Conservation (phyloP, 1,140 invertebrate species). For the Drosophila pruinosa region DNA sequence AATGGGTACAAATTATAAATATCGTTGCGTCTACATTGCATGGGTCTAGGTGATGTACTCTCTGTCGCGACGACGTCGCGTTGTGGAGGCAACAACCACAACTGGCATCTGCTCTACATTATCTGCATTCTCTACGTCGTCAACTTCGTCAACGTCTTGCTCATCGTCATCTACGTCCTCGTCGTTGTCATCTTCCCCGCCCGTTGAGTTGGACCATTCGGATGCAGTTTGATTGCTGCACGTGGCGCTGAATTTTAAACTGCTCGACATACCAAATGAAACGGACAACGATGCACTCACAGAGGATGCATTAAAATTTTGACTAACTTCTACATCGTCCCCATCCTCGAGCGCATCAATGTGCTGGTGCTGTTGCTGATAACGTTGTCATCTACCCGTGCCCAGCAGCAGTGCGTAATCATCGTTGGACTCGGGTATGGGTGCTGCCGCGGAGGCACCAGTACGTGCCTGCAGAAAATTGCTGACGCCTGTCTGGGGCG, state of each 20-base stretch:
- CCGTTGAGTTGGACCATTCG: slow-evolving; percentile 78
- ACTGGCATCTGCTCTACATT: slow-evolving; percentile 49
- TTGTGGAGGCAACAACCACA: slow-evolving; percentile 57
- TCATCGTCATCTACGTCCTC: slow-evolving; percentile 39
- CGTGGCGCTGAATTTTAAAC: slow-evolving; percentile 71
- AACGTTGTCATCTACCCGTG: slow-evolving; percentile 76
- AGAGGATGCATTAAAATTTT: slow-evolving; percentile 64
- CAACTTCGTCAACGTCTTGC: slow-evolving; percentile 9
- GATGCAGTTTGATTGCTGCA: slow-evolving; percentile 68
- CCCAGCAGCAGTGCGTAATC: slow-evolving; percentile 75
- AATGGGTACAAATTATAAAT: slow-evolving; percentile 18
- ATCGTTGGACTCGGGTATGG: slow-evolving; percentile 75
- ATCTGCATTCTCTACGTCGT: slow-evolving; percentile 18
- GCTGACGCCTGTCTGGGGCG: slow-evolving; percentile 33
- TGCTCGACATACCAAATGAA: slow-evolving; percentile 76
- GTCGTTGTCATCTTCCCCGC: slow-evolving; percentile 58
- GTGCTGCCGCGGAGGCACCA: slow-evolving; percentile 55
- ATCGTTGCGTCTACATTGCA: slow-evolving; percentile 5
- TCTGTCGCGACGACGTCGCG: slow-evolving; percentile 53
- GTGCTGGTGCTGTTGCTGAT: slow-evolving; percentile 52
- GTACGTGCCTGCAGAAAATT: slow-evolving; percentile 59
- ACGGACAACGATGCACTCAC: slow-evolving; percentile 70
- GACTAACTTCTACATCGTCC: slow-evolving; percentile 67
- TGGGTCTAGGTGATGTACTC: slow-evolving; percentile 69
- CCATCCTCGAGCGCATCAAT: slow-evolving; percentile 56